phyloP scores from a whole-genome alignment of 2,888 invertebrate species.

The Melanostoma mellinum region DNA sequence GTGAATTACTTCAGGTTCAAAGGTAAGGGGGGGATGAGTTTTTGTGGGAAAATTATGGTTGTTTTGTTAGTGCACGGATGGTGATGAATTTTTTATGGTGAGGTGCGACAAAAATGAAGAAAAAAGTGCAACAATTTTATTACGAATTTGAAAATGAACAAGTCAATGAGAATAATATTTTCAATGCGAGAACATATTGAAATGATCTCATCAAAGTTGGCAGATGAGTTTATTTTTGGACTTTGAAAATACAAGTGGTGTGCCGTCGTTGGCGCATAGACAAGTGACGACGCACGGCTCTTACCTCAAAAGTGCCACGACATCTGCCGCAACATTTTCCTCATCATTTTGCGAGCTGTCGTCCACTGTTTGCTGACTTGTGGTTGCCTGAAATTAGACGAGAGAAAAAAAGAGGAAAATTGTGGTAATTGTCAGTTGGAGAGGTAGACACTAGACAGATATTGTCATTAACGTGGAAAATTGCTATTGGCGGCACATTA shows the following conservation, averaged over 20 bases:
- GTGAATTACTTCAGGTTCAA: conserved; percentile 68
- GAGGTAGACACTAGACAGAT: not conserved
- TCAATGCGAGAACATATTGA: conserved; percentile 36
- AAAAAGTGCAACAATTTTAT: conserved; percentile 64
- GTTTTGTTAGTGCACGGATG: conserved; percentile 69
- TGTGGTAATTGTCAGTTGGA: conserved; percentile 1
- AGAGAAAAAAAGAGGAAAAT: conserved; percentile 1
- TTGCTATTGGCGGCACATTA: not conserved
- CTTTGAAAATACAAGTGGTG: not conserved
- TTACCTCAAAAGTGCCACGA: conserved; percentile 69
- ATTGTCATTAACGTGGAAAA: not conserved
- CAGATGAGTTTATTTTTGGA: conserved; percentile 60
- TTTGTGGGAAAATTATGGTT: conserved; percentile 44
- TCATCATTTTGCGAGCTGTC: conserved; percentile 55
- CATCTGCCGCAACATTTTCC: conserved; percentile 59
- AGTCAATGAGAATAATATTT: conserved; percentile 23
- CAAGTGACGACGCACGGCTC: conserved; percentile 43
- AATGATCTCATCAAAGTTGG: conserved; percentile 55
- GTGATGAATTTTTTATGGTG: conserved; percentile 48
- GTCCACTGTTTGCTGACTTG: conserved; percentile 40
- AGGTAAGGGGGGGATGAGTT: conserved; percentile 22
- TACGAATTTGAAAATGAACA: conserved; percentile 14
- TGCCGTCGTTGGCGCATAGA: not conserved
- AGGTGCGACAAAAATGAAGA: conserved; percentile 58
- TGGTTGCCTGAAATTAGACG: conserved; percentile 48